Conservation (phyloP, 2,888 invertebrate species). For the Agapetus fuscipes region DNA sequence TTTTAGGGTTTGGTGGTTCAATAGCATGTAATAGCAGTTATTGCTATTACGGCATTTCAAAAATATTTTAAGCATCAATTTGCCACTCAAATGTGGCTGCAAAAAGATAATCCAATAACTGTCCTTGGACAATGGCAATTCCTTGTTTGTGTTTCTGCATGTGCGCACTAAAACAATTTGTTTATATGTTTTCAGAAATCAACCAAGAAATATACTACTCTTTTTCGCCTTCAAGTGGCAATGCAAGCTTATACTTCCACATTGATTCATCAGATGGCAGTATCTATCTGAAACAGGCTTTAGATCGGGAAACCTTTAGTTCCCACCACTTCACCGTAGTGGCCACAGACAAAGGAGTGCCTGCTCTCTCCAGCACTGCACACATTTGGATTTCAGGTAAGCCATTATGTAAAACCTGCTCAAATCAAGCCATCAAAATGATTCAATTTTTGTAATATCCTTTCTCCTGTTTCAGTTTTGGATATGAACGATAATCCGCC, state of each 20-base stretch:
- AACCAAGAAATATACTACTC: slow-evolving; percentile 62
- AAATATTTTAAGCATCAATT: not conserved
- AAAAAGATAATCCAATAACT: no score
- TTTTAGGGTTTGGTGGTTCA: no score
- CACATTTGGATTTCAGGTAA: slow-evolving; percentile 72
- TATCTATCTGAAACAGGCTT: slow-evolving; percentile 63
- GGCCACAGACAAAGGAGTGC: slow-evolving; percentile 78
- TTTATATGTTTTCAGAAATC: slow-evolving; percentile 41
- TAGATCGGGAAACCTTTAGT: slow-evolving; percentile 71
- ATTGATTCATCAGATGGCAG: slow-evolving; percentile 69
- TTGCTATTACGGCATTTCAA: no score
- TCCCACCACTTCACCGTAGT: slow-evolving; percentile 70
- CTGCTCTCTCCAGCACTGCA: slow-evolving; percentile 68
- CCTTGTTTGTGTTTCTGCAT: no score
- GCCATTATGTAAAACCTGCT: no score
- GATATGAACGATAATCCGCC: slow-evolving; percentile 92
- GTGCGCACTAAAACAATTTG: no score
- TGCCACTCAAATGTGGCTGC: no score
- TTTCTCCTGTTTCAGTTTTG: slow-evolving; percentile 44
- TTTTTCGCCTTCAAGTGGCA: slow-evolving; percentile 52
- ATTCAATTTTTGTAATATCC: slow-evolving; percentile 1
- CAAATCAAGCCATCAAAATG: slow-evolving; percentile 1
- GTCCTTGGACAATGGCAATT: no score
- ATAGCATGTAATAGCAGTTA: no score
- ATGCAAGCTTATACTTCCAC: slow-evolving; percentile 60